Base-by-base conservation (phyloP, 2,113 vertebrate genomes). In the Albula goreensis region DNA sequence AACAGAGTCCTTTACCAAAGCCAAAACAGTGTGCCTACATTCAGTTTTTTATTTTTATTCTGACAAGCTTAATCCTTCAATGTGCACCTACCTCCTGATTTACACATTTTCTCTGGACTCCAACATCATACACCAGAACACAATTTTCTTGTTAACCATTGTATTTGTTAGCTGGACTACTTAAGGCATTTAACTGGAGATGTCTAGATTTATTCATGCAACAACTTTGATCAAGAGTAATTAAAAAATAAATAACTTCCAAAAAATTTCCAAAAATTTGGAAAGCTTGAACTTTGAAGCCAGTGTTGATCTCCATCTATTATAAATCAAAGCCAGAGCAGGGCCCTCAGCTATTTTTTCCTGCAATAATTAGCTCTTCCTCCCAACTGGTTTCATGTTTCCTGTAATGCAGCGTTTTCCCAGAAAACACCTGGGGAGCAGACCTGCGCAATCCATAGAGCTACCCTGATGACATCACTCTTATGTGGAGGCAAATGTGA, bases 341-440 rank as follows among this genome's bases (percentile, higher is more conserved):
- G 13, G 31, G 53, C 81, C 11, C 41, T 82, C 52, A 70, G 49
- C 57, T 41, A 7, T 50, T 83, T 83, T 41, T 63, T 83, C 60
- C 17, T 25, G 17, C 50, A 51, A 70, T 63, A 60, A 60, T 60
- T 57, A 66, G 57, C 49, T n/a, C 60, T 50, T 50, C 63, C 49
- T 83, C 11, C 51, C 12, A 48, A 9, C 12, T 48, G 8, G 52
- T 83, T 83, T 83, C 57, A 50, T 50, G 48, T 74, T 83, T 19
- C 63, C 50, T 74, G 41, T 63, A 83, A 83, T n/a, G 11, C 50
- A 83, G 63, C 50, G 41, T 70, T 41, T 83, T 83, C 49, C 3
- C 57, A 83, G 19, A 83, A 74, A 74, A n/a, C 60, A 83, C 81
- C 52, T 63, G 53, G 31, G 81, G 41, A 83, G 31, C 81, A 83